A percentile compares a stretch with the other conserved stretches of the same genome.
Conservation (phyloP, 2,888 invertebrate species). For the Axea sp. region DNA sequence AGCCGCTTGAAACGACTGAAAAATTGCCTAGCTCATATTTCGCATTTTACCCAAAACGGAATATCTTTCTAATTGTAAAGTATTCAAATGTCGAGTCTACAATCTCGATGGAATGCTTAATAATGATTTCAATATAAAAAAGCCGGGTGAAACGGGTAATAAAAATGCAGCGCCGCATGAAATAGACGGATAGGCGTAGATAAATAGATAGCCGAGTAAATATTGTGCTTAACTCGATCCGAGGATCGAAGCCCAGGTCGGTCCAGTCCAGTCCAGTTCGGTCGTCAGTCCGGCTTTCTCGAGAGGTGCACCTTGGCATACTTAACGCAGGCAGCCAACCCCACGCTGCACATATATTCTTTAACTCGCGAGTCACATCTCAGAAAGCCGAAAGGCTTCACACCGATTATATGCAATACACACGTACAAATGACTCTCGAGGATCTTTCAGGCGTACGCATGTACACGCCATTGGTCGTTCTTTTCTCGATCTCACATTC, state of each 20-base stretch:
- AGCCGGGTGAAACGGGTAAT: constrained; percentile 5
- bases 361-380: constrained; percentile 60
- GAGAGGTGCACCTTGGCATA: constrained; percentile 80
- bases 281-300: constrained; percentile 79
- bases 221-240: constrained; percentile 55
- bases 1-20: too few species aligned
- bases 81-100: not conserved
- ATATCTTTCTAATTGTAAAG: constrained; percentile 7
- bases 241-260: constrained; percentile 64
- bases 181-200: constrained; percentile 38
- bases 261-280: constrained; percentile 73
- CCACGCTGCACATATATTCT: constrained; percentile 66
- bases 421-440: constrained; percentile 13
- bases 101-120: constrained; percentile 20
- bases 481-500: constrained; percentile 56
- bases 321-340: constrained; percentile 72
- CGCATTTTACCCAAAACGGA: constrained; percentile 11
- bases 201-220: constrained; percentile 56
- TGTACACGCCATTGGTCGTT: constrained; percentile 38
- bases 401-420: constrained; percentile 41
- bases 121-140: constrained; percentile 20
- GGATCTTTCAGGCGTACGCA: constrained; percentile 41
- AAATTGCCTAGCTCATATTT: too few species aligned
- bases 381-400: constrained; percentile 53
- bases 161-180: constrained; percentile 33